Evolutionary conservation across 2,113 vertebrate species (phyloP), one percentile per base, ranked within the genome.

Genomic region (Falco punctatus): DNA sequence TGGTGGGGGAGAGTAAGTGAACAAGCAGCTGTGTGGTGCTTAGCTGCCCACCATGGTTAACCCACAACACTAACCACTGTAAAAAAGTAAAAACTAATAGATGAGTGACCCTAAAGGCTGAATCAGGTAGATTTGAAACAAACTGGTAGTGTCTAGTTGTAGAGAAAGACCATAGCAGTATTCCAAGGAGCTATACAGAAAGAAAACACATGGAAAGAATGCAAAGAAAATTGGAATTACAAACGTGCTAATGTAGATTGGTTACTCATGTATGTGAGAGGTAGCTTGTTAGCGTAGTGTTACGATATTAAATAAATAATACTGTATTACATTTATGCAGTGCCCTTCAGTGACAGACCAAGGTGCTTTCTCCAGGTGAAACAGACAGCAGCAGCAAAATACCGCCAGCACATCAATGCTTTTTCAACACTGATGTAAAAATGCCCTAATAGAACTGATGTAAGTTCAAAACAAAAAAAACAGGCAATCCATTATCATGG

Each of bases 241-340:
- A 75, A 84, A 86, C 26, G 17, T 58, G 65, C 4, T 55, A 35
- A n/a, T 40, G 62, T 35, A 80, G 61, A 44, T 62, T 75, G 66
- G 81, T 62, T 59, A 72, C 57, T 69, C 65, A 81, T 75, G 61
- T 33, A 72, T 89, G 75, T 81, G 46, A 57, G 57, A 87, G 48
- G 48, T n/a, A 80, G 44, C 17, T 62, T 91, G 62, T 70, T 69
- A 78, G 42, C 3, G 1, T 42, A n/a, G 46, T 71, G 23, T 13
- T 57, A 10, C 14, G 46, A 85, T 42, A 87, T 89, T 66, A 92
- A 94, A 93, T 84, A 95, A 91, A 89, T 91, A 96, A 94, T 15
- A 20, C 26, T 22, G 6, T 38, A 32, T 64, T 80, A 44, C 33
- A 40, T 85, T 82, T 62, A 19, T 75, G 49, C 73, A 62, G 52